Evolutionary conservation across 2,797 vertebrate genomes (phyloP).

Genomic region (Heliangelus exortis): DNA sequence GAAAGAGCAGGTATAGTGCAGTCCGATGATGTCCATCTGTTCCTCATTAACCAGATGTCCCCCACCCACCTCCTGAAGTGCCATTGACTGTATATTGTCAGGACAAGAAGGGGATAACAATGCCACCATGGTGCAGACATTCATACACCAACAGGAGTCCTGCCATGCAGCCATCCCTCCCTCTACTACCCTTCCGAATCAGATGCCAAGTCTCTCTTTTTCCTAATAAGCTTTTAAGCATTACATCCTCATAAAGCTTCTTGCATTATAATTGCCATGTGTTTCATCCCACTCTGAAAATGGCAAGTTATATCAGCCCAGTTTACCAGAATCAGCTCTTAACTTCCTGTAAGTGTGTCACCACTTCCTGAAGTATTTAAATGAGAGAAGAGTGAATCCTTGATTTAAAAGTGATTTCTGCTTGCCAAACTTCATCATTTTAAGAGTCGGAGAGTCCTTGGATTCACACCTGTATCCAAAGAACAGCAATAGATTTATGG

Average conservation of each 20-base stretch:
- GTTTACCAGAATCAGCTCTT: conserved; percentile 11
- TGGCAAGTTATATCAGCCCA: conserved; percentile 29
- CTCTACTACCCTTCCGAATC: conserved; percentile 34
- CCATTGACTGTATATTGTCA: conserved; percentile 65
- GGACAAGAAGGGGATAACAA: conserved; percentile 60
- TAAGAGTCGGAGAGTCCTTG: conserved; percentile 53
- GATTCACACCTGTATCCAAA: conserved; percentile 54
- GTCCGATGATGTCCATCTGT: conserved; percentile 69
- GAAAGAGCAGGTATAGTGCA: conserved; percentile 49
- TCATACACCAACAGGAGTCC: conserved; percentile 59
- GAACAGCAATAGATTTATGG: conserved; percentile 52
- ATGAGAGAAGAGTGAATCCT: conserved; percentile 12
- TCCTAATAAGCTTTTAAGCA: conserved; percentile 70
- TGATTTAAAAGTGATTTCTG: conserved; percentile 38
- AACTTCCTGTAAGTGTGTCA: conserved; percentile 47
- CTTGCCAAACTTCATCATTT: conserved; percentile 56
- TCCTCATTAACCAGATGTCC: conserved; percentile 74
- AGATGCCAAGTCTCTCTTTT: conserved; percentile 55
- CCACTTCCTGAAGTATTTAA: conserved; percentile 47
- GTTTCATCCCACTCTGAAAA: conserved; percentile 57
- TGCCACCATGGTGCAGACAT: conserved; percentile 62
- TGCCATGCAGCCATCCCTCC: conserved; percentile 61
- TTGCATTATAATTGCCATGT: conserved; percentile 55
- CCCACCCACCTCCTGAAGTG: conserved; percentile 72
- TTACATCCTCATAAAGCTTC: conserved; percentile 62